Conservation (phyloP, 2,888 invertebrate species). For the Pasiphila rectangulata region DNA sequence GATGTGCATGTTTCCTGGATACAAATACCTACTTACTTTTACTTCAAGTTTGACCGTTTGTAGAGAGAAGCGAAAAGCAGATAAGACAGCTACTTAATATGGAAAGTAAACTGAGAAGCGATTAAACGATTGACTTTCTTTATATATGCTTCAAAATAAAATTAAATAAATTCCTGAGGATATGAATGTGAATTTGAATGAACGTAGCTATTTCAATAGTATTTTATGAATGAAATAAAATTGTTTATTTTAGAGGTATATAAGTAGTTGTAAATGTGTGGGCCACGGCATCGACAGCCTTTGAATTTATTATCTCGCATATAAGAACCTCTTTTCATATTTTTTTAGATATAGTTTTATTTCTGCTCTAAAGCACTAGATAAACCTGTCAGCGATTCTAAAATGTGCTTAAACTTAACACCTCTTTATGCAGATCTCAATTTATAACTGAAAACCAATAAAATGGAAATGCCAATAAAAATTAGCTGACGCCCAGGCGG, state of each 20-base stretch:
- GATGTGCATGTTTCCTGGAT: too few species aligned
- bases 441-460: constrained; percentile 40
- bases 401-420: constrained; percentile 16
- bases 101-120: constrained; percentile 59
- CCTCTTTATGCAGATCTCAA: constrained; percentile 24
- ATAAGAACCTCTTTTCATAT: neutral
- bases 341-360: neutral
- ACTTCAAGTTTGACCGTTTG: too few species aligned
- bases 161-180: constrained; percentile 31
- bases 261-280: too few species aligned
- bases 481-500: constrained; percentile 34
- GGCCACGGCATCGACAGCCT: too few species aligned
- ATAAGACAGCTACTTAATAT: constrained; percentile 49
- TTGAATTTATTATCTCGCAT: too few species aligned
- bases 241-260: too few species aligned
- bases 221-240: too few species aligned
- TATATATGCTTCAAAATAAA: constrained; percentile 36
- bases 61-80: too few species aligned
- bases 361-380: neutral
- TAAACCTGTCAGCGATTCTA: neutral
- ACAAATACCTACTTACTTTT: too few species aligned
- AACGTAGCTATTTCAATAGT: too few species aligned
- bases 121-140: constrained; percentile 48
- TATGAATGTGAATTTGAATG: too few species aligned
- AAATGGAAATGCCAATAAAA: constrained; percentile 46